Evolutionary conservation across 2,113 vertebrate genomes (phyloP), one percentile per base, ranked within the genome.

Genomic region (Campylorhamphus procurvoides): DNA sequence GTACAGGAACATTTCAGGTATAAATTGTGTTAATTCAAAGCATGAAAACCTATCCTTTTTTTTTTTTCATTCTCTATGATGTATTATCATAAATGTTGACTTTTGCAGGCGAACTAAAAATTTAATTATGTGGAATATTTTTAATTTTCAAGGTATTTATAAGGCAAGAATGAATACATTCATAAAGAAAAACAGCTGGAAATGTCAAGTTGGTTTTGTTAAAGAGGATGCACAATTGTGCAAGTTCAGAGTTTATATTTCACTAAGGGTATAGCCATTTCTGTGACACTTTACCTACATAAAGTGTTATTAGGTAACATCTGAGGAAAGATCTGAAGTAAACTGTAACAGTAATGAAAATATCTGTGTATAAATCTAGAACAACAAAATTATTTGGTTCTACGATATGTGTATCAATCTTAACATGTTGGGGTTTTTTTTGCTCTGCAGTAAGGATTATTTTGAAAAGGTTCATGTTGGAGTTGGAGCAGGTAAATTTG

Each of bases 251-350:
- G 90, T 94, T 90, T 73, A 72, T 83, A 53, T 91, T 95, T 89
- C 87, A 87, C 64, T 56, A 68, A 42, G 28, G 52, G 4, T 85
- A 72, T 73, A 89, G 53, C 50, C 39, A 74, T 83, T 89, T 94
- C 79, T 88, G 79, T 92, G 90, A 93, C 90, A 60, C n/a, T 93
- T 96, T 84, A 91, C 91, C 90, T 83, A 95, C 53, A 91, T 93
- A 86, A 94, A 95, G 75, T 93, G 81, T 86, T 63, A 75, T 40
- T 73, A 58, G 39, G 46, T 60, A 86, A 64, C 42, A 59, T 77
- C 82, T 76, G 58, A 63, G 59, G 59, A 64, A 90, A 77, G 55
- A 62, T 55, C 23, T 28, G 63, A 88, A 73, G 33, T 68, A 82
- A 94, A 37, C 52, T 15, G 6, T 33, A 72, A 42, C 13, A 56